phyloP scores from a whole-genome alignment of 2,888 invertebrate genomes.

The Thelaira solivaga region DNA sequence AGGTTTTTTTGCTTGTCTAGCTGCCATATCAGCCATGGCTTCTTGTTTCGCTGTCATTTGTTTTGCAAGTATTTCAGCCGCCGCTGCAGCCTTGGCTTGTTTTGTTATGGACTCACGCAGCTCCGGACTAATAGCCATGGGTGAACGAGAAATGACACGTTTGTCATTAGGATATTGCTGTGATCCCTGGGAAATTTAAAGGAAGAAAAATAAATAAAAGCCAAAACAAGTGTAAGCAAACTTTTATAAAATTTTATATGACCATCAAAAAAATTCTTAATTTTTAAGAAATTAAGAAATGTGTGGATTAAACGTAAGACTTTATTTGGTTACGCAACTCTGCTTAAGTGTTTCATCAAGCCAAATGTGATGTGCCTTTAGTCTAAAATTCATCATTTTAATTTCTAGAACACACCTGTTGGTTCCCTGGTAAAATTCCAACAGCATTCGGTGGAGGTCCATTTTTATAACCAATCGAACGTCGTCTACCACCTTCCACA shows the following conservation, averaged over 20 bases:
- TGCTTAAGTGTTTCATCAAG: too few species aligned
- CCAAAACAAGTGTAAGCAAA: too few species aligned
- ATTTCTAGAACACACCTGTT: slow-evolving; percentile 63
- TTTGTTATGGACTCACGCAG: slow-evolving; percentile 49
- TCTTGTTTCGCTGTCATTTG: slow-evolving; percentile 58
- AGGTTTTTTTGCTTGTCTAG: slow-evolving; percentile 43
- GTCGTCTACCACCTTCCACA: slow-evolving; percentile 83
- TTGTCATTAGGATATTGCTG: slow-evolving; percentile 69
- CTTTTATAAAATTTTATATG: too few species aligned
- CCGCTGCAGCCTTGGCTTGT: slow-evolving; percentile 44
- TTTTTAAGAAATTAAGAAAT: too few species aligned
- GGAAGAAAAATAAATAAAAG: neutral
- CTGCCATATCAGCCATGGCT: slow-evolving; percentile 12
- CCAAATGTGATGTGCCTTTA: too few species aligned
- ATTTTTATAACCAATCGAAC: slow-evolving; percentile 81
- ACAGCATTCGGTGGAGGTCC: slow-evolving; percentile 77
- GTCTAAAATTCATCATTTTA: neutral
- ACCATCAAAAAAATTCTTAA: neutral
- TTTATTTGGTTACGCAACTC: too few species aligned
- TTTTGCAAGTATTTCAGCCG: slow-evolving; percentile 48
- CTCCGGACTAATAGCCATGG: slow-evolving; percentile 59
- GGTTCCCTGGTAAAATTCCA: slow-evolving; percentile 72
- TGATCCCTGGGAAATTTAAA: slow-evolving; percentile 27
- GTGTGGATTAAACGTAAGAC: too few species aligned
- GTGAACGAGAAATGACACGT: slow-evolving; percentile 71